phyloP scores from a whole-genome alignment of 1,140 invertebrate genomes.

The Drosophila dunni region DNA sequence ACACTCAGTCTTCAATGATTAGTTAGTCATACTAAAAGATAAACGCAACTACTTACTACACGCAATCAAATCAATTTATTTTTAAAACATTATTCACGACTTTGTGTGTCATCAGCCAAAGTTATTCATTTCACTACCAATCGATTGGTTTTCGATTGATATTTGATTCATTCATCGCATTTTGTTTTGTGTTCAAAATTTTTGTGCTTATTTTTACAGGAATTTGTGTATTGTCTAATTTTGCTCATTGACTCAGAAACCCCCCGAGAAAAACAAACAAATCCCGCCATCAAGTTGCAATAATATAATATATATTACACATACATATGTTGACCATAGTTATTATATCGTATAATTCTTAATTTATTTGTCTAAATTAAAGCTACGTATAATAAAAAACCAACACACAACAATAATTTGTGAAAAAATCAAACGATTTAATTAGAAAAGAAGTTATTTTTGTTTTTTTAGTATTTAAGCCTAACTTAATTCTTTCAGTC shows the following conservation, averaged over 20 bases:
- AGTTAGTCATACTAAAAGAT: conserved; percentile 46
- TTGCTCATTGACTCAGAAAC: conserved; percentile 20
- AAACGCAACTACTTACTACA: conserved; percentile 3
- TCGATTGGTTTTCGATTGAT: conserved; percentile 4
- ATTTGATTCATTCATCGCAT: conserved; percentile 24
- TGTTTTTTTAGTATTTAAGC: background rate
- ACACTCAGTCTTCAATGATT: conserved; percentile 25
- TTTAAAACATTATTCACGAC: conserved; percentile 12
- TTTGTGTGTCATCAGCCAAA: conserved; percentile 32
- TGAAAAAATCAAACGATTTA: conserved; percentile 40
- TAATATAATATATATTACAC: conserved; percentile 30
- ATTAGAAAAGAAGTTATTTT: background rate
- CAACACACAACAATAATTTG: conserved; percentile 53
- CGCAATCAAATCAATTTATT: conserved; percentile 9
- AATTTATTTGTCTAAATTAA: conserved; percentile 83
- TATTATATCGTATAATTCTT: conserved; percentile 81
- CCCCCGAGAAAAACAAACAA: background rate
- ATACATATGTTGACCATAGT: conserved; percentile 68
- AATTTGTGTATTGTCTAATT: conserved; percentile 29
- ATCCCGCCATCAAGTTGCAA: conserved; percentile 48
- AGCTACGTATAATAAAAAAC: conserved; percentile 73
- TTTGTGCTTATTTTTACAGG: conserved; percentile 37
- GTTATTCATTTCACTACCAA: conserved; percentile 4
- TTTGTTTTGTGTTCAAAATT: conserved; percentile 34
- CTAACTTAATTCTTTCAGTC: too few species aligned